Evolutionary conservation across 2,797 vertebrate genomes (phyloP).

Genomic region (Coreius guichenoti): DNA sequence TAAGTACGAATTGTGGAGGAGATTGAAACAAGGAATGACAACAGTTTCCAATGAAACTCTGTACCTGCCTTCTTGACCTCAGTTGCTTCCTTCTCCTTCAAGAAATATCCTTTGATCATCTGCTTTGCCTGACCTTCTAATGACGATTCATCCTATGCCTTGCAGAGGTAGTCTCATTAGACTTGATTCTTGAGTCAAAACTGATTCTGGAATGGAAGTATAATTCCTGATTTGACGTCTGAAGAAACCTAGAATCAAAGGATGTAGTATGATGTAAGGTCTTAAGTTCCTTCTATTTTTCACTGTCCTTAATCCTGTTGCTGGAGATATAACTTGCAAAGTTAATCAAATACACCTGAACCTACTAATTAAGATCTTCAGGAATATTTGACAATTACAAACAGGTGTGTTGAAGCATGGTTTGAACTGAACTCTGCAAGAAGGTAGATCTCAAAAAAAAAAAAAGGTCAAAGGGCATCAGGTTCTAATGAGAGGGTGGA

Average conservation of each 20-base stretch:
- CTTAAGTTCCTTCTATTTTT: neutral
- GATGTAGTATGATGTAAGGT: neutral
- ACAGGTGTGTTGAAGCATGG: neutral
- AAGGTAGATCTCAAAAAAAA: neutral
- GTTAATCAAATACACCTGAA: neutral
- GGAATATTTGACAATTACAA: neutral
- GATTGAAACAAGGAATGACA: conserved; percentile 21
- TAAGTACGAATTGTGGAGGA: neutral
- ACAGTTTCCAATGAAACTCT: neutral
- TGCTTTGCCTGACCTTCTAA: neutral
- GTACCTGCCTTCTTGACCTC: neutral
- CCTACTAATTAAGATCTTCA: neutral
- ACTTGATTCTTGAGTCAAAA: conserved; percentile 10
- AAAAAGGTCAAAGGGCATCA: neutral
- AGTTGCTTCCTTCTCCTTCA: neutral
- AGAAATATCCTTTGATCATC: conserved; percentile 14
- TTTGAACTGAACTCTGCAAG: neutral
- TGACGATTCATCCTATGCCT: neutral
- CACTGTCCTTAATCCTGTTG: neutral
- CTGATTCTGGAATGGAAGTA: conserved; percentile 5
- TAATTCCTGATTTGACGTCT: conserved; percentile 10
- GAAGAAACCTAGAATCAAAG: neutral
- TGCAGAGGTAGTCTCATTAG: neutral
- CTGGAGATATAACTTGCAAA: neutral
- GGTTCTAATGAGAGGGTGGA: neutral